Conservation (phyloP, 2,797 vertebrate genomes). For the Nyctibius grandis region DNA sequence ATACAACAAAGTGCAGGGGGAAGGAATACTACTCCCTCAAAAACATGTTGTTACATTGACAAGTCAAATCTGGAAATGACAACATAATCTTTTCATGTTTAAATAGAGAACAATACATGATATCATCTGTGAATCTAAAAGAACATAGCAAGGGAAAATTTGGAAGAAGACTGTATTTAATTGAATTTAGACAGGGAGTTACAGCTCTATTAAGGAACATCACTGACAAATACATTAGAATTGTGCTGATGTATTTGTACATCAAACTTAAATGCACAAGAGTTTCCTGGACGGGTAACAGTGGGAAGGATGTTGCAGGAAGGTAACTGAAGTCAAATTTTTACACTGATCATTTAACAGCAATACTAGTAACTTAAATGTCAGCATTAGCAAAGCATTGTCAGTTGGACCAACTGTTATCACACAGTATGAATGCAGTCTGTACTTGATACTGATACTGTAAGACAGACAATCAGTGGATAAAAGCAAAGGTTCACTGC, state of each 20-base stretch:
- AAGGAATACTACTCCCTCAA: conserved; percentile 41
- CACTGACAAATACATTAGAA: background rate
- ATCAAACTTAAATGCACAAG: background rate
- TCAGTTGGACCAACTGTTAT: background rate
- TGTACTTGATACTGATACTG: background rate
- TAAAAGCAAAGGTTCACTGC: background rate
- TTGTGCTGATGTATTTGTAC: background rate
- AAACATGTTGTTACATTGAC: conserved; percentile 53
- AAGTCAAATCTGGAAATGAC: conserved; percentile 57
- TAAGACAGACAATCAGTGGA: background rate
- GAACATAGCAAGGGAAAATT: conserved; percentile 6
- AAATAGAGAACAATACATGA: conserved; percentile 56
- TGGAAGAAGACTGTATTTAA: background rate
- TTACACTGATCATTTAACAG: background rate
- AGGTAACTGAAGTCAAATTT: background rate
- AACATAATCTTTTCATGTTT: conserved; percentile 54
- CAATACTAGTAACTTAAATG: background rate
- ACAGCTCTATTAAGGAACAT: background rate
- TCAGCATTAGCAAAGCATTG: background rate
- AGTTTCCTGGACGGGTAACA: background rate
- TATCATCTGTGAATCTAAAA: conserved; percentile 55
- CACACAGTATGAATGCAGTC: background rate
- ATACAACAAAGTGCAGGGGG: conserved; percentile 37
- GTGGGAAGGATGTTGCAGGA: background rate
- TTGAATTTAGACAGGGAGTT: background rate